Base-by-base conservation (phyloP, 2,113 vertebrate species). In the Sinocyclocheilus anshuiensis region DNA sequence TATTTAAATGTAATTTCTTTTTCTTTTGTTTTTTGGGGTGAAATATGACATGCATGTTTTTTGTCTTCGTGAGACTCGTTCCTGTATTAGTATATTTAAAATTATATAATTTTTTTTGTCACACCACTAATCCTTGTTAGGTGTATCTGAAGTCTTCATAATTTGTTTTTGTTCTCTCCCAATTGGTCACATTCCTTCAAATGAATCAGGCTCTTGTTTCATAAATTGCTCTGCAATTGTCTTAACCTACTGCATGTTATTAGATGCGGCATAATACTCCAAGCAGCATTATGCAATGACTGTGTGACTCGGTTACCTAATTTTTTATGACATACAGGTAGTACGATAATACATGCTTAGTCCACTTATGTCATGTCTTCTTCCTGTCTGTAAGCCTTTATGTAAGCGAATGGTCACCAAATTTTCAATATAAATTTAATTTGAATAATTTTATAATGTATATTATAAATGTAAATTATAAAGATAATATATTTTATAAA, bases 321-420 rank as follows among this genome's bases (percentile, higher is more conserved):
- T 76, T 76, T 59, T 88, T 81, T 39, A 72, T 45, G 83, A 45
- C 48, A 53, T 77, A 8, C 29, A 33, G 29, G 29, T 26, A 77
- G 72, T 61, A 50, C 29, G 86, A 85, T 87, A 87, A 87, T 83
- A 76, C 59, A 86, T 16, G 50, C 83, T 87, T 85, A 74, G 77
- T 87, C 36, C 63, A 67, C 12, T 86, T 85, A 79, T 79, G 80
- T 89, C 86, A 89, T 48, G 48, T 87, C 74, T 77, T 81, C 85
- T 86, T 87, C 83, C 83, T 85, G 88, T 83, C 77, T 72, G 84
- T 79, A 69, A 84, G 86, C 53, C 75, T 87, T 77, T 87, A 85
- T 85, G 86, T 72, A 55, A 79, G 63, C 4, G 12, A 76, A 24
- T 86, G 79, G 72, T 85, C 74, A 78, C 18, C 76, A 63, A n/a